These are phyloP conservation scores for Chorisops tibialis DNA, from an alignment of 2,888 invertebrate species.

Conservation along the genomic window DNA sequence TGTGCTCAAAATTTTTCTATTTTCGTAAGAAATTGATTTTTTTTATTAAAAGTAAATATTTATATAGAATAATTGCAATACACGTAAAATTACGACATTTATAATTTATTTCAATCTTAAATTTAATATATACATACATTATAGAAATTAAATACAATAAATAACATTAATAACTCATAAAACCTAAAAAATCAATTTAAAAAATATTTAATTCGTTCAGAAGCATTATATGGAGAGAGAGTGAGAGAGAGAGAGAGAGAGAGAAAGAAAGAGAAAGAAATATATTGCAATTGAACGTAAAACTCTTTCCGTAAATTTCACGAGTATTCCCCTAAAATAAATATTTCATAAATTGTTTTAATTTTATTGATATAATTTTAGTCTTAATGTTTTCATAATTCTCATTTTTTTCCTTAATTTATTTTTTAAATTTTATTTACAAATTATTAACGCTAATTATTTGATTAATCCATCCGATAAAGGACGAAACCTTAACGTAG, in stretches of 20 bases:
- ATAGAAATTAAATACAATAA: not conserved
- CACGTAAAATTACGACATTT: no score
- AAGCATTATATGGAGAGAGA: no score
- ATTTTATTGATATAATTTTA: not conserved
- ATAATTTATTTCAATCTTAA: not conserved
- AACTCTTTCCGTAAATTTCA: no score
- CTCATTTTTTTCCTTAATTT: not conserved
- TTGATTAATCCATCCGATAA: slow-evolving; percentile 96
- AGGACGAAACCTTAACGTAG: slow-evolving; percentile 92
- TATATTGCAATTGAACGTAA: slow-evolving; percentile 7
- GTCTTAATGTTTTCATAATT: not conserved
- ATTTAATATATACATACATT: not conserved
- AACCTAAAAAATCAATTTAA: not conserved
- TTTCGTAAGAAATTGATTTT: no score
- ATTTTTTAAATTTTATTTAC: slow-evolving; percentile 51
- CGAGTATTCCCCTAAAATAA: no score
- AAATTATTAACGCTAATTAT: slow-evolving; percentile 93
- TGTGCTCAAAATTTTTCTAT: no score
- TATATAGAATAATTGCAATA: no score
- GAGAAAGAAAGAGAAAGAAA: no score
- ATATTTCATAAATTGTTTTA: slow-evolving; percentile 16
- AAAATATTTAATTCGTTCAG: not conserved
- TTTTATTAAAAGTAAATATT: no score
- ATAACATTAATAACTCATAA: not conserved
- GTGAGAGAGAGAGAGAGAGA: no score